Percentiles rank a stretch among this genome's conserved stretches.
Conservation (phyloP, 2,113 vertebrate species). For the Jacana jacana region DNA sequence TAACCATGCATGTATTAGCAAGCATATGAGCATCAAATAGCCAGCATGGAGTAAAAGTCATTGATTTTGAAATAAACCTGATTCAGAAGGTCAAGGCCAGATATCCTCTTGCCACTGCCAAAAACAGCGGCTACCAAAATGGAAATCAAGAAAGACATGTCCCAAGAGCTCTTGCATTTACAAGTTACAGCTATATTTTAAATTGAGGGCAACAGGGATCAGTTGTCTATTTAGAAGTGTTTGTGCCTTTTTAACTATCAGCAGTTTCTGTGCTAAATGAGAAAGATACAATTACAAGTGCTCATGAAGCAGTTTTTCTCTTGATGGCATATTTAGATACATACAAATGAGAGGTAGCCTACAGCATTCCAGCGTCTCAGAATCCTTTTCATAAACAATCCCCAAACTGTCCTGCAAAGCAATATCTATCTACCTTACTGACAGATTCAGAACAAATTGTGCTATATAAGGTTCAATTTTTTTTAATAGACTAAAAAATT, state of each 20-base stretch:
- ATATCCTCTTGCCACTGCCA: neutral
- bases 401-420: slow-evolving; percentile 9
- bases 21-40: neutral
- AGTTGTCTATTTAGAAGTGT: neutral
- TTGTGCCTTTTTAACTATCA: slow-evolving; percentile 8
- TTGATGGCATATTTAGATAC: neutral
- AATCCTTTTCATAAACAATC: slow-evolving; percentile 6
- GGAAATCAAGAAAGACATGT: neutral
- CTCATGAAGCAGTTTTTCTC: neutral
- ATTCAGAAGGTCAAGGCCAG: neutral
- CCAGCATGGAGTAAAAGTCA: neutral
- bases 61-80: slow-evolving; percentile 6
- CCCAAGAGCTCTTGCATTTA: neutral
- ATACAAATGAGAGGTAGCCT: neutral
- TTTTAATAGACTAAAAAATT: slow-evolving; percentile 1
- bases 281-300: neutral
- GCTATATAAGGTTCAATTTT: neutral
- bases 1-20: neutral
- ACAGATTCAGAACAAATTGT: slow-evolving; percentile 13
- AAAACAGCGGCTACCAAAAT: neutral
- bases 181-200: slow-evolving; percentile 4
- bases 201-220: slow-evolving; percentile 37
- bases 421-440: neutral
- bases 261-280: slow-evolving; percentile 11
- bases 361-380: neutral